A percentile compares a stretch with the other conserved stretches of the same genome.
Evolutionary conservation across 1,140 invertebrate species (phyloP).

Genomic region (Nephotettix cincticeps): DNA sequence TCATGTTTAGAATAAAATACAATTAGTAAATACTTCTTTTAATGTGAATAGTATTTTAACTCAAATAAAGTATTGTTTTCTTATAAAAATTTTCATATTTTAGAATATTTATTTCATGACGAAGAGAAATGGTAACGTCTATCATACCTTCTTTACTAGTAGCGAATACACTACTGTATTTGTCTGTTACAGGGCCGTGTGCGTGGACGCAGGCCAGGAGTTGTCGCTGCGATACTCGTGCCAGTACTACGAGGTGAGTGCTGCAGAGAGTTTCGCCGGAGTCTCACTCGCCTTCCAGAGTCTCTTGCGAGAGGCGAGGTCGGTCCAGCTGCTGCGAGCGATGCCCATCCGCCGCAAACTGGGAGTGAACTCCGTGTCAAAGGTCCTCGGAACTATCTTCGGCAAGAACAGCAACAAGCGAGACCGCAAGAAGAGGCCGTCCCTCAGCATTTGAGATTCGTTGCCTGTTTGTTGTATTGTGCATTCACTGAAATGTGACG

Average conservation of each 20-base stretch:
- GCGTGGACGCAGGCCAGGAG: conserved; percentile 78
- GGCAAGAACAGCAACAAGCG: conserved; percentile 65
- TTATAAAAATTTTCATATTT: too few relatives aligned
- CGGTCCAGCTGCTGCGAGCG: conserved; percentile 67
- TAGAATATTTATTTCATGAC: too few relatives aligned
- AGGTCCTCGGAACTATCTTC: conserved; percentile 75
- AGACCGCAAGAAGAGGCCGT: conserved; percentile 71
- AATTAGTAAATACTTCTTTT: too few relatives aligned
- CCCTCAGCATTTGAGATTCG: conserved; percentile 62
- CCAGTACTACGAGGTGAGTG: conserved; percentile 84
- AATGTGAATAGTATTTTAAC: too few relatives aligned
- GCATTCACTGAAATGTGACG: too few relatives aligned
- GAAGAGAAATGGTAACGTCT: too few relatives aligned
- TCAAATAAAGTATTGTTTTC: too few relatives aligned
- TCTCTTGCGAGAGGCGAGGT: conserved; percentile 68
- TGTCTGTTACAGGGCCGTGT: conserved; percentile 65
- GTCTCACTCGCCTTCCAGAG: conserved; percentile 79
- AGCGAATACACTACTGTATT: too few relatives aligned
- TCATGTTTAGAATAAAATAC: too few relatives aligned
- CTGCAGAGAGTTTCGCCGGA: conserved; percentile 75
- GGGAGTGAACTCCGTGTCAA: conserved; percentile 76
- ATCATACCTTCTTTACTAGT: background rate
- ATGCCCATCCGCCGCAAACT: conserved; percentile 69
- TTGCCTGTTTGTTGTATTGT: too few relatives aligned
- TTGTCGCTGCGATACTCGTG: conserved; percentile 74